Conservation (phyloP, 2,797 vertebrate species). For the Masticophis lateralis region DNA sequence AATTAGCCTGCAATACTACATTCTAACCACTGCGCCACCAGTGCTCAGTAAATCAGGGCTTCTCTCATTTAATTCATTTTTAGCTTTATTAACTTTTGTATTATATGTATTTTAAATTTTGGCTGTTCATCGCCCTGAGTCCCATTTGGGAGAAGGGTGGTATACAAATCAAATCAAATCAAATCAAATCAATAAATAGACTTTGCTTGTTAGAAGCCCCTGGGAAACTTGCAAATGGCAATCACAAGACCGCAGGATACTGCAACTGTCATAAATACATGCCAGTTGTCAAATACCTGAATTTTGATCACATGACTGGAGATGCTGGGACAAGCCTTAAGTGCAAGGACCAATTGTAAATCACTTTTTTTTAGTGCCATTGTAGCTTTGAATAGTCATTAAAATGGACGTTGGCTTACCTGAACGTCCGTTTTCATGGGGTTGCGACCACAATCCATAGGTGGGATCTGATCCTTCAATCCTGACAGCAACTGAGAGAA, state of each 20-base stretch:
- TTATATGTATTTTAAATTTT: too few species aligned
- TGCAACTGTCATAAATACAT: background rate
- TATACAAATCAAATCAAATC: too few species aligned
- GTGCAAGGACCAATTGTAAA: background rate
- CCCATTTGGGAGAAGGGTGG: too few species aligned
- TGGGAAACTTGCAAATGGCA: background rate
- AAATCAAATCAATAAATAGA: background rate
- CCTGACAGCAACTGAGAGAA: too few species aligned
- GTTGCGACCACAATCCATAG: too few species aligned
- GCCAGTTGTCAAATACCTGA: background rate
- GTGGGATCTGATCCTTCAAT: too few species aligned
- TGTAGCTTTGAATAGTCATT: background rate
- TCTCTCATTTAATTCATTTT: background rate
- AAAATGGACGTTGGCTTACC: background rate
- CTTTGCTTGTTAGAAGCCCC: background rate
- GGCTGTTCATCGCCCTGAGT: too few species aligned
- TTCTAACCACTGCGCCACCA: background rate
- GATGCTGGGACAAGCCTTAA: background rate
- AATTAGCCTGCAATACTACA: background rate
- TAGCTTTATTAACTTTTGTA: too few species aligned
- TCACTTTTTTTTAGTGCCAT: background rate
- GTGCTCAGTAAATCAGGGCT: background rate
- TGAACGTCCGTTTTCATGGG: too few species aligned
- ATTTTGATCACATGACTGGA: background rate
- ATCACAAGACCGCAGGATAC: background rate